Base-by-base conservation (phyloP, 2,888 invertebrate genomes). In the Orthonevra nobilis region DNA sequence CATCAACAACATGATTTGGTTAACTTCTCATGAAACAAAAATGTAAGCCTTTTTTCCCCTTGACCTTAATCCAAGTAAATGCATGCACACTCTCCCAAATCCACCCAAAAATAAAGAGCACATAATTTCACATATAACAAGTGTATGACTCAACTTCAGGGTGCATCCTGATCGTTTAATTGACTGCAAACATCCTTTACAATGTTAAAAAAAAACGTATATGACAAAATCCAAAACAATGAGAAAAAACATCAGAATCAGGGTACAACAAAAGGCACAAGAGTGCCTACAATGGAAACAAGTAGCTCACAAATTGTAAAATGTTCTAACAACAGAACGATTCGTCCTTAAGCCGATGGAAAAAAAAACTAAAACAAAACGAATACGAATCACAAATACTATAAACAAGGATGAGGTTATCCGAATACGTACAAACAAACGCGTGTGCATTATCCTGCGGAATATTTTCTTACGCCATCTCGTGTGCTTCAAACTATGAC, bases 101-200 rank as follows among this genome's bases (percentile, higher is more conserved):
- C 44, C 56, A 56, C 56, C 46, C 56, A 17, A 17, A 56, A 56
- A 38, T 14, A 34, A 36, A 46, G 6, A 5, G 12, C 34, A 44
- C 38, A 17, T 38, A 20, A 38, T 38, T 23, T 15, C 32, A 20
- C 44, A 30, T 28, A 28, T 28, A 26, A 44, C 19, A 28, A 26
- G 28, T n/a, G n/a, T n/a, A n/a, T n/a, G n/a, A 36, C 34, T 34
- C 44, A 52, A 48, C 64, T 28, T 38, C 44, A 20, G 54, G 54
- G 36, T 46, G 28, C 46, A 66, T 66, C 54, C 56, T 54, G 44
- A 66, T 66, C 46, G 66, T 56, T 66, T 66, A 66, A 66, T 56
- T 66, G 66, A 66, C 54, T 56, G 19, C 54, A 46, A 66, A 66
- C 56, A 20, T 66, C 17, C 20, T 54, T 10, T 14, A 66, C 36